Percentiles rank a stretch among this genome's conserved stretches.
phyloP scores from a whole-genome alignment of 2,888 invertebrate species.

The Dryadula phaetusa region DNA sequence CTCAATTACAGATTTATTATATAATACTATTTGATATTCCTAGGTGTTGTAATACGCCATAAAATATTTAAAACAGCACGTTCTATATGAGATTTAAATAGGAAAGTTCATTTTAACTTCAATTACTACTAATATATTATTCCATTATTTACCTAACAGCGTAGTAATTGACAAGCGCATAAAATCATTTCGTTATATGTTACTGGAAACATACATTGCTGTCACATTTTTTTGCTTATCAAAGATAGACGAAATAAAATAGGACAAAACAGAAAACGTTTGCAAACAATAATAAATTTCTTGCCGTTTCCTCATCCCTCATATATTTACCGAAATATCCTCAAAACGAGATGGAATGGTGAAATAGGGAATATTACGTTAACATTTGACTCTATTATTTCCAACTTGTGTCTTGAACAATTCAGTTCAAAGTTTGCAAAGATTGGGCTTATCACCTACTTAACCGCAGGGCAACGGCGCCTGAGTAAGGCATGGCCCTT shows the following conservation, averaged over 20 bases:
- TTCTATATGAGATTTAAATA: background rate
- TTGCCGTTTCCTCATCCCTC: conserved; percentile 2
- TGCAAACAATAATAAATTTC: conserved; percentile 12
- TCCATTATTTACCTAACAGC: background rate
- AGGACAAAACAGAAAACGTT: background rate
- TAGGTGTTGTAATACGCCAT: too few species aligned
- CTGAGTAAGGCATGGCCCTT: conserved; percentile 37
- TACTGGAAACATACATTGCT: background rate
- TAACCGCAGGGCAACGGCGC: conserved; percentile 47
- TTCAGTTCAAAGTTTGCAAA: conserved; percentile 47
- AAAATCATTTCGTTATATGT: background rate
- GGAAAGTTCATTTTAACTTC: too few species aligned
- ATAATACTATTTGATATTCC: too few species aligned
- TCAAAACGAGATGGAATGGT: background rate
- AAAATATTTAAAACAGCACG: too few species aligned
- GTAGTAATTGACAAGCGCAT: background rate
- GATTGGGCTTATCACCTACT: conserved; percentile 50
- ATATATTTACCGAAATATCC: conserved; percentile 3
- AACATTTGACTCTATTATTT: conserved; percentile 38
- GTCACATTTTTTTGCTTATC: background rate
- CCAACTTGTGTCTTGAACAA: conserved; percentile 43
- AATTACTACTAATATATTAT: too few species aligned
- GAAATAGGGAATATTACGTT: background rate
- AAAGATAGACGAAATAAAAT: conserved; percentile 8
- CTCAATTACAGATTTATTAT: too few species aligned